phyloP scores from a whole-genome alignment of 2,113 vertebrate genomes.

The Seriola dumerili region DNA sequence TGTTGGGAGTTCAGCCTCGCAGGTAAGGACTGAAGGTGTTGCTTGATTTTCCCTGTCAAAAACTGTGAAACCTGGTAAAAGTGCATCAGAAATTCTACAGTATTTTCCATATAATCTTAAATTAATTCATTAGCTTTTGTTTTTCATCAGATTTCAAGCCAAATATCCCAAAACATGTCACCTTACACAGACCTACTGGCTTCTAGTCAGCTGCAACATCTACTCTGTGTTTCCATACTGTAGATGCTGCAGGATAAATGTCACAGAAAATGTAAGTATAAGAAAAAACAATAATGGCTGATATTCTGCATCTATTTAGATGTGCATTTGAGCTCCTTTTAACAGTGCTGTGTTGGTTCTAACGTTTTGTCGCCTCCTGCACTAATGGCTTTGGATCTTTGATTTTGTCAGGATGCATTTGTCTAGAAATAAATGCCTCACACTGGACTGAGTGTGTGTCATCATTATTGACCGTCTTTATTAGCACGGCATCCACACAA shows the following conservation, averaged over 20 bases:
- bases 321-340: constrained; percentile 7
- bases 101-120: too few relatives aligned
- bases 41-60: not conserved
- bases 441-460: constrained; percentile 11
- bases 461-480: constrained; percentile 49
- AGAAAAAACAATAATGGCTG: not conserved
- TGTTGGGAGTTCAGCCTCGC: not conserved
- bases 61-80: not conserved
- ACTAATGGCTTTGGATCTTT: constrained; percentile 43
- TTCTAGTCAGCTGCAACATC: not conserved
- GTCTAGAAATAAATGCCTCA: constrained; percentile 35
- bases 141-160: not conserved
- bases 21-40: not conserved
- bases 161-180: too few relatives aligned
- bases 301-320: not conserved
- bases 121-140: not conserved
- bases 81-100: not conserved
- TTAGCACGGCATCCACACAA: constrained; percentile 27
- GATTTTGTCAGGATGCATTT: constrained; percentile 35
- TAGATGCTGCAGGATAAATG: not conserved
- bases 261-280: not conserved
- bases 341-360: not conserved
- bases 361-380: constrained; percentile 5
- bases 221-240: not conserved
- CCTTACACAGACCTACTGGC: not conserved